Evolutionary conservation across 2,888 invertebrate genomes (phyloP).

Genomic region (Microctonus brassicae): DNA sequence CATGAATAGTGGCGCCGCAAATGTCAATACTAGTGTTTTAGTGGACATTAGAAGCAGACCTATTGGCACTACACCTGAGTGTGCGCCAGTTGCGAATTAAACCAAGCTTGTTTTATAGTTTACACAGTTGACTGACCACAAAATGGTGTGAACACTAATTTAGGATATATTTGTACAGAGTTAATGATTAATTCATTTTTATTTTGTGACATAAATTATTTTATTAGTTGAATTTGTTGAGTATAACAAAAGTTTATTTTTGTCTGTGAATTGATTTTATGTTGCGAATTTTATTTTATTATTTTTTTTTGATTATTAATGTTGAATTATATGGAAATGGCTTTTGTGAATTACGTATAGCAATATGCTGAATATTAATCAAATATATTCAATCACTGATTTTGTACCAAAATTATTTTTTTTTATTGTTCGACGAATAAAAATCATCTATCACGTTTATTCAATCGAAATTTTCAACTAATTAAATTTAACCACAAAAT

Average conservation of each 20-base stretch:
- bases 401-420: not conserved
- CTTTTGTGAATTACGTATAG: not conserved
- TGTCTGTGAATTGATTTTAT: not conserved
- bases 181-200: no score
- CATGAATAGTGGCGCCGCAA: not conserved
- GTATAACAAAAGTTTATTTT: no score
- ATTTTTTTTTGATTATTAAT: no score
- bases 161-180: not conserved
- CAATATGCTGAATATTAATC: not conserved
- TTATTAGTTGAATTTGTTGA: no score
- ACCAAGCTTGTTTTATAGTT: not conserved
- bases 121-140: not conserved
- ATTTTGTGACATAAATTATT: no score
- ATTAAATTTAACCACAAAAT: conserved; percentile 16
- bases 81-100: not conserved
- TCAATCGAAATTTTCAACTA: conserved; percentile 14
- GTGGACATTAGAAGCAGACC: not conserved
- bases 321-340: not conserved
- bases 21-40: not conserved
- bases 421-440: not conserved
- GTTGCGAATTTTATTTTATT: no score
- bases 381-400: not conserved
- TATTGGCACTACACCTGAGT: not conserved
- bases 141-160: not conserved
- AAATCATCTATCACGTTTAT: not conserved